Evolutionary conservation across 2,797 vertebrate species (phyloP), one percentile per base, ranked within the genome.

Genomic region (Sardinella longiceps): DNA sequence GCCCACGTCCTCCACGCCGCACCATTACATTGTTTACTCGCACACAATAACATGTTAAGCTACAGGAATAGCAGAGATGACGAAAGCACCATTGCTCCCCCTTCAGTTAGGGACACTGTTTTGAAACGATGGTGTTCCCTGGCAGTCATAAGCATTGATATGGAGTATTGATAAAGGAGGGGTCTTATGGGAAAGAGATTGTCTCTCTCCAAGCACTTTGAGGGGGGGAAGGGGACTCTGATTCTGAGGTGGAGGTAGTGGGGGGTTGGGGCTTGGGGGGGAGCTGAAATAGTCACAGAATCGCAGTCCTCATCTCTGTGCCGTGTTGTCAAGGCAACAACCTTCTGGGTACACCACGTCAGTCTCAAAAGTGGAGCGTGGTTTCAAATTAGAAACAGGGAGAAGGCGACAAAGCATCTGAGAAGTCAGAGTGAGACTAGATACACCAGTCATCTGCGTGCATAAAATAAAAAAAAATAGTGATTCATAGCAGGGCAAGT

Each of bases 311-410:
- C 85, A 85, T 91, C 93, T 93, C 93, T 88, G 84, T 84, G 45
- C 92, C 86, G 85, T 87, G 93, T 96, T 95, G 92, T 94, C 91
- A 70, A 94, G 94, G 95, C 85, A 95, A 95, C 95, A 94, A 90
- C 90, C 92, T 93, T 93, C 92, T 92, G 92, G 92, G 87, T 94
- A 94, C 94, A 93, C 89, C 86, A 91, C 88, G 89, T 90, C 92
- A 85, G 90, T 92, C 86, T 91, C 87, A 92, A 90, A 93, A 92
- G 89, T 92, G 86, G 91, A 93, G 88, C 92, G 93, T 43, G 86
- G 88, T 91, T 94, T 92, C 90, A 94, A 93, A 95, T 94, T 91
- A 92, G 90, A 93, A 92, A 91, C 87, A 86, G 82, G 89, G 87
- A 87, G 90, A 85, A 89, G 70, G 86, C 85, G 70, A 88, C 87